A percentile compares a stretch with the other conserved stretches of the same genome.
Conservation (phyloP, 1,140 invertebrate genomes). For the Halesus radiatus region DNA sequence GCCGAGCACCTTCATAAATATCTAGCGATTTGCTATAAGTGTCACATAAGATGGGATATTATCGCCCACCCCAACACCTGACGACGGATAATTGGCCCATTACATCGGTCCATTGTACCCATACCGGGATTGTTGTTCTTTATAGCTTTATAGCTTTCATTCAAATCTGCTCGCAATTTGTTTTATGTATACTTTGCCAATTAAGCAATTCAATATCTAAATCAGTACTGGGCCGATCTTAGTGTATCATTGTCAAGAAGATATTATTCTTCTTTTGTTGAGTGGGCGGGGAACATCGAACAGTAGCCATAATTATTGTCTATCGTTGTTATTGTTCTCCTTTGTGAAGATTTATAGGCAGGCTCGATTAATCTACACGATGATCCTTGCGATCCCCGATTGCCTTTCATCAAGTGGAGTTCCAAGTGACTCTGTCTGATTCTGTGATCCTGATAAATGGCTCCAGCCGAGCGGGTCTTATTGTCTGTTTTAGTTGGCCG, state of each 20-base stretch:
- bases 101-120: constrained; percentile 3
- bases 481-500: too few relatives aligned
- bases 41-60: constrained; percentile 15
- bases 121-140: neutral
- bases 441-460: too few relatives aligned
- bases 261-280: neutral
- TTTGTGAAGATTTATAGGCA: too few relatives aligned
- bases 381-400: too few relatives aligned
- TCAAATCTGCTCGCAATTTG: neutral
- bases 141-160: constrained; percentile 18
- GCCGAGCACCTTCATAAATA: neutral
- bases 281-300: too few relatives aligned
- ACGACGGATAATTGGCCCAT: constrained; percentile 28
- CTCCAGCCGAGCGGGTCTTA: too few relatives aligned
- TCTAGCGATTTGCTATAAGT: constrained; percentile 14
- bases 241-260: neutral
- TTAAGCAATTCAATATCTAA: neutral
- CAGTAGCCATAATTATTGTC: too few relatives aligned
- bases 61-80: constrained; percentile 13
- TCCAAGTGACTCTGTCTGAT: too few relatives aligned
- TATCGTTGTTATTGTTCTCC: too few relatives aligned
- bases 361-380: too few relatives aligned
- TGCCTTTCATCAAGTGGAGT: too few relatives aligned
- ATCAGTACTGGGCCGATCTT: neutral
- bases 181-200: neutral